Evolutionary conservation across 1,140 invertebrate genomes (phyloP).

Genomic region (Trichomalopsis sarcophagae): DNA sequence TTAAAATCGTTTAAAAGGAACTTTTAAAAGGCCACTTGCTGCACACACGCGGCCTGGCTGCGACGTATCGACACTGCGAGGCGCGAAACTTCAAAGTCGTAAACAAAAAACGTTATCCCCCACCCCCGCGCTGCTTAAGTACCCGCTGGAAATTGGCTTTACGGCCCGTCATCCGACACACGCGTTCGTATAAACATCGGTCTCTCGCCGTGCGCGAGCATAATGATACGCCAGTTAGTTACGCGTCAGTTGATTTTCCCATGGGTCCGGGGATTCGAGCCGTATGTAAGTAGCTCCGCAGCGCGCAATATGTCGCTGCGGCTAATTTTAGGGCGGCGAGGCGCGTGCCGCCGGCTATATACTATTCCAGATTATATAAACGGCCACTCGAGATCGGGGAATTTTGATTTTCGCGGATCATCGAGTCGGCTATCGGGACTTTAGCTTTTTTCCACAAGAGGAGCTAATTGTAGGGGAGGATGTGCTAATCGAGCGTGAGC

Average conservation of each 20-base stretch:
- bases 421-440: background rate
- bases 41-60: too few relatives aligned
- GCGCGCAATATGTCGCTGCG: conserved; percentile 70
- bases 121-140: background rate
- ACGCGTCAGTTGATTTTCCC: conserved; percentile 76
- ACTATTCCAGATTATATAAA: background rate
- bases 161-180: conserved; percentile 56
- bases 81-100: too few relatives aligned
- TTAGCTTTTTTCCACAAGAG: background rate
- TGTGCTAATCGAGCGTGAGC: background rate
- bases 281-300: conserved; percentile 1
- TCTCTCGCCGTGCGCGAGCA: conserved; percentile 59
- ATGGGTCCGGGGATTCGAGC: conserved; percentile 58
- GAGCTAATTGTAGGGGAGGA: background rate
- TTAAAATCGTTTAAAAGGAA: background rate
- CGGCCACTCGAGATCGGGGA: conserved; percentile 8
- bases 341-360: conserved; percentile 27
- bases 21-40: too few relatives aligned
- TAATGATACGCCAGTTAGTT: conserved; percentile 75
- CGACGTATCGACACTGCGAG: too few relatives aligned
- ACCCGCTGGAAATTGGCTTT: conserved; percentile 63
- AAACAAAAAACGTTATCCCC: background rate
- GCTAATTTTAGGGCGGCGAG: conserved; percentile 71
- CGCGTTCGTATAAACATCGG: conserved; percentile 63
- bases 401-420: conserved; percentile 47